Evolutionary conservation across 2,113 vertebrate genomes (phyloP).

Genomic region (Psittacula cyanocephala): DNA sequence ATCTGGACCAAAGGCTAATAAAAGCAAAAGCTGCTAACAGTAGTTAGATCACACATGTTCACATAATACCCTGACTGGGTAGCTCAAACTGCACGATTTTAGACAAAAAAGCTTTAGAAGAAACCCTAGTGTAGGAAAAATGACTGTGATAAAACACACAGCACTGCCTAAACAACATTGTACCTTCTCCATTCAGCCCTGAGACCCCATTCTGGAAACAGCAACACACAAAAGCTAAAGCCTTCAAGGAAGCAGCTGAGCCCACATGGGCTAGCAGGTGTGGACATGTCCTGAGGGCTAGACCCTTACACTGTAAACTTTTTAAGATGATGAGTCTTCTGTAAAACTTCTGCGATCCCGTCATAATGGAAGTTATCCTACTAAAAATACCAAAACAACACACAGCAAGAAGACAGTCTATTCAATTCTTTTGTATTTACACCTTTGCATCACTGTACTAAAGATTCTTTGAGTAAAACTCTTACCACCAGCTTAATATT

Average conservation of each 20-base stretch:
- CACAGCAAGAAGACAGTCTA: not conserved
- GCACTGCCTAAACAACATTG: not conserved
- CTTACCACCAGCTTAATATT: not conserved
- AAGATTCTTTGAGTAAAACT: not conserved
- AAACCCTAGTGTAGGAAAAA: not conserved
- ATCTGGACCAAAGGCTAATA: not conserved
- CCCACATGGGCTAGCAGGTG: rapidly evolving
- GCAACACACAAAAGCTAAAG: not conserved
- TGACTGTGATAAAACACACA: not conserved
- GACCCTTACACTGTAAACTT: not conserved
- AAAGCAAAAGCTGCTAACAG: not conserved
- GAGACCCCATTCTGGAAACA: not conserved
- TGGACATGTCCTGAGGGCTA: not conserved
- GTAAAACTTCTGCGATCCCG: not conserved
- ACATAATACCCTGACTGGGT: not conserved
- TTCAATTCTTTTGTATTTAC: not conserved
- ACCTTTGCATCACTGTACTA: not conserved
- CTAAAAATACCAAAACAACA: not conserved
- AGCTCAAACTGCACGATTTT: not conserved
- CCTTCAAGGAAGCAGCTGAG: not conserved
- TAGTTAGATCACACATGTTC: not conserved
- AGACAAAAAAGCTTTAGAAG: not conserved
- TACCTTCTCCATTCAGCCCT: not conserved
- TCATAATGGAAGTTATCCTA: not conserved
- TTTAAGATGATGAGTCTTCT: not conserved